Evolutionary conservation across 2,113 vertebrate species (phyloP).

Genomic region (Phrynocephalus versicolor): DNA sequence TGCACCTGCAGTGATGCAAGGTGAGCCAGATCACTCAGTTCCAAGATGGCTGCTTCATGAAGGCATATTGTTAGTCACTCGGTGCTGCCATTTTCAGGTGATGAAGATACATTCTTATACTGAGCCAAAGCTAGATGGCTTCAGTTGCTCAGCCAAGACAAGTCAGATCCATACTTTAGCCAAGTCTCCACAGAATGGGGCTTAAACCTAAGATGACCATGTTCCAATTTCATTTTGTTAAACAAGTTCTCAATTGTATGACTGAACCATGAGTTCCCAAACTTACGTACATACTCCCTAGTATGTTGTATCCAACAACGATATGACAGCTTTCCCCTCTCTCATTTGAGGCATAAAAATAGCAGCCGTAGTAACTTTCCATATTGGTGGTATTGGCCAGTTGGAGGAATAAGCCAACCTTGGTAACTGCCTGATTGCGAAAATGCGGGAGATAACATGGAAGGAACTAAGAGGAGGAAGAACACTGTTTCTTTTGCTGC

Average conservation of each 20-base stretch:
- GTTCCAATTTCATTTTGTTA: neutral
- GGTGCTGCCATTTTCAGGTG: neutral
- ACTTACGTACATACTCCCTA: too few relatives aligned
- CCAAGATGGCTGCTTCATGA: neutral
- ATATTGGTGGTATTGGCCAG: neutral
- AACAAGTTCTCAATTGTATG: neutral
- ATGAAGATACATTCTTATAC: neutral
- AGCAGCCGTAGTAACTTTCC: neutral
- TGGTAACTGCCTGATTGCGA: neutral
- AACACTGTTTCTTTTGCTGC: neutral
- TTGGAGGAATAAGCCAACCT: neutral
- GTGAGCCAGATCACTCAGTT: neutral
- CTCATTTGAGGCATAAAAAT: neutral
- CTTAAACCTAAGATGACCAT: neutral
- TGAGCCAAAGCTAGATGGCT: neutral
- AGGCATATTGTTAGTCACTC: neutral
- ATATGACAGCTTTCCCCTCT: neutral
- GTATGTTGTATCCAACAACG: too few relatives aligned
- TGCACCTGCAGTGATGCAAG: neutral
- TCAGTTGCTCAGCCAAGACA: neutral
- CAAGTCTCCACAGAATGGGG: neutral
- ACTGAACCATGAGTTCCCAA: too few relatives aligned
- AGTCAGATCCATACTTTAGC: neutral
- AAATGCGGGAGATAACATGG: slow-evolving; percentile 11
- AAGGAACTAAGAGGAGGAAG: neutral